phyloP scores from a whole-genome alignment of 2,113 vertebrate species.

The Trachemys scripta region DNA sequence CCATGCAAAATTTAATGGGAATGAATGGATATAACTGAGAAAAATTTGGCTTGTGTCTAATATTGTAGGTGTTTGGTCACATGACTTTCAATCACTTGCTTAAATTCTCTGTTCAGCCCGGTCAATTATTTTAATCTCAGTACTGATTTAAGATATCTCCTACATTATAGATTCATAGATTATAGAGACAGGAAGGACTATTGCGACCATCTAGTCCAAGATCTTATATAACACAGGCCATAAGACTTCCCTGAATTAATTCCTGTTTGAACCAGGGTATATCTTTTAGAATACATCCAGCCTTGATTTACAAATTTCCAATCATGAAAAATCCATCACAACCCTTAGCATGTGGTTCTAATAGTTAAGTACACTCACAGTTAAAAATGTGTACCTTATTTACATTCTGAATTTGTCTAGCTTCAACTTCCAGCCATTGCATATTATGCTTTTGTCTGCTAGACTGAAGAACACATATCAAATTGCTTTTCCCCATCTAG shows the following conservation, averaged over 20 bases:
- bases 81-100: neutral
- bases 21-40: neutral
- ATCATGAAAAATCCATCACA: neutral
- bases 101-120: neutral
- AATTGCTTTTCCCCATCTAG: neutral
- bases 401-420: neutral
- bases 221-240: neutral
- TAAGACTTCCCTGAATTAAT: neutral
- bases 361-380: neutral
- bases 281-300: neutral
- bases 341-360: neutral
- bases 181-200: neutral
- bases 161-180: neutral
- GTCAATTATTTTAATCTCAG: neutral
- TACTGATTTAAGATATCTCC: neutral
- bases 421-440: neutral
- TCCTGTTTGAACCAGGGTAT: neutral
- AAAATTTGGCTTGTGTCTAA: neutral
- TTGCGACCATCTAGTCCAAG: neutral
- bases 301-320: neutral
- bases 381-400: neutral
- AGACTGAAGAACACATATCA: neutral
- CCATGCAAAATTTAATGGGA: neutral
- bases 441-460: neutral
- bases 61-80: rapidly evolving